These are phyloP conservation scores for Globodera ellingtonae DNA, from an alignment of 1,140 invertebrate species.

Conservation along the genomic window DNA sequence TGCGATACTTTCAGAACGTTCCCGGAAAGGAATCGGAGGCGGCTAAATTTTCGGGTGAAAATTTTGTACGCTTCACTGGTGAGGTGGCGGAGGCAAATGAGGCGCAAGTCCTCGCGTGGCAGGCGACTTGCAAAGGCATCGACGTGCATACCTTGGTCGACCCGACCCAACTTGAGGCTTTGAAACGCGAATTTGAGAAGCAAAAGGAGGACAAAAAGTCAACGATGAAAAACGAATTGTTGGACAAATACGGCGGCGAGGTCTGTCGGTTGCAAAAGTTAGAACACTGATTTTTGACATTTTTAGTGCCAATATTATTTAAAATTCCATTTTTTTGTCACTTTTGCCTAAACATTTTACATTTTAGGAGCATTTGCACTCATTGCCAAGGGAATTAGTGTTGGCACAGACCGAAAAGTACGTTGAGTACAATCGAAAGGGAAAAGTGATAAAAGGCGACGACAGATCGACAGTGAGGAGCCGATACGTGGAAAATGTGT, in stretches of 20 bases:
- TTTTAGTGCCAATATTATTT: too few species aligned
- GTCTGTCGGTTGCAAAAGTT: constrained; percentile 10
- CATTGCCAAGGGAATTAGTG: constrained; percentile 78
- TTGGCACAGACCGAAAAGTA: constrained; percentile 94
- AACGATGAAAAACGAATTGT: constrained; percentile 72
- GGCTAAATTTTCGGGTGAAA: constrained; percentile 89
- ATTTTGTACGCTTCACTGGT: constrained; percentile 88
- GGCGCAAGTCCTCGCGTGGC: constrained; percentile 97
- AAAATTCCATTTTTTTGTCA: too few species aligned
- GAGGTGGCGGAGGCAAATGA: constrained; percentile 86
- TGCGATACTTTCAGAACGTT: constrained; percentile 31
- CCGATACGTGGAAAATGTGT: constrained; percentile 87
- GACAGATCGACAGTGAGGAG: constrained; percentile 83
- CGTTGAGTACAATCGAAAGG: constrained; percentile 89
- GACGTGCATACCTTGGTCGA: constrained; percentile 95
- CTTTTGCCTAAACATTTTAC: too few species aligned
- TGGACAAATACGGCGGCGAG: constrained; percentile 59
- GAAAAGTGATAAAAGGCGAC: constrained; percentile 81
- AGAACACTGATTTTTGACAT: too few species aligned
- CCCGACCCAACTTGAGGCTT: constrained; percentile 90
- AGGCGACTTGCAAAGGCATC: constrained; percentile 78
- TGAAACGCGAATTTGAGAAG: constrained; percentile 85
- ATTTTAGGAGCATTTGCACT: constrained; percentile 74
- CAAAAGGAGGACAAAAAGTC: constrained; percentile 83
- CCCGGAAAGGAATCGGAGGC: constrained; percentile 67